Conservation (phyloP, 1,140 invertebrate species). For the Lasioglossum baleicum region DNA sequence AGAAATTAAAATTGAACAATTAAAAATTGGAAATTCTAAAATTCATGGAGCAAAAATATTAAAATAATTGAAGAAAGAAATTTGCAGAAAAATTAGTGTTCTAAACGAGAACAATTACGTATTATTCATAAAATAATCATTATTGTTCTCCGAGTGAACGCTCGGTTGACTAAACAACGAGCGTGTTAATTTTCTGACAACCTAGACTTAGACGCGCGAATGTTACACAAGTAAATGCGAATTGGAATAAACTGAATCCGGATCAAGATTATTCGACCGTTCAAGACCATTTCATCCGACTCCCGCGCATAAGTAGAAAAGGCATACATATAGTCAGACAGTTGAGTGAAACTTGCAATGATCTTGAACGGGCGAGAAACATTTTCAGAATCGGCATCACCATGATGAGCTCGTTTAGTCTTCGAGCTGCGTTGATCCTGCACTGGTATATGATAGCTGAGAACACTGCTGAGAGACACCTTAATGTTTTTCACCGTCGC, state of each 20-base stretch:
- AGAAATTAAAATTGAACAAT: too few species aligned
- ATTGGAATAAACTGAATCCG: neutral
- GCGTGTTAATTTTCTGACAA: too few species aligned
- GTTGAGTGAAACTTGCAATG: neutral
- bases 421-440: conserved; percentile 71
- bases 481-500: conserved; percentile 77
- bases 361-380: neutral
- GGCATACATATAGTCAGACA: neutral
- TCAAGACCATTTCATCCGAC: neutral
- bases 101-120: too few species aligned
- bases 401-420: conserved; percentile 72
- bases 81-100: too few species aligned
- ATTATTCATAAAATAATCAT: too few species aligned
- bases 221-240: neutral
- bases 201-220: too few species aligned
- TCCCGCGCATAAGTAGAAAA: too few species aligned
- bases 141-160: too few species aligned
- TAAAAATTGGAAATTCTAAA: too few species aligned
- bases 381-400: conserved; percentile 58
- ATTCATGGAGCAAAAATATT: too few species aligned
- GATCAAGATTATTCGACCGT: neutral
- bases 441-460: conserved; percentile 76
- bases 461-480: conserved; percentile 75
- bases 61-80: too few species aligned
- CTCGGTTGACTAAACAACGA: neutral